Evolutionary conservation across 2,888 invertebrate species (phyloP), one percentile per base, ranked within the genome.

Genomic region (Hirtodrosophila trivittata): DNA sequence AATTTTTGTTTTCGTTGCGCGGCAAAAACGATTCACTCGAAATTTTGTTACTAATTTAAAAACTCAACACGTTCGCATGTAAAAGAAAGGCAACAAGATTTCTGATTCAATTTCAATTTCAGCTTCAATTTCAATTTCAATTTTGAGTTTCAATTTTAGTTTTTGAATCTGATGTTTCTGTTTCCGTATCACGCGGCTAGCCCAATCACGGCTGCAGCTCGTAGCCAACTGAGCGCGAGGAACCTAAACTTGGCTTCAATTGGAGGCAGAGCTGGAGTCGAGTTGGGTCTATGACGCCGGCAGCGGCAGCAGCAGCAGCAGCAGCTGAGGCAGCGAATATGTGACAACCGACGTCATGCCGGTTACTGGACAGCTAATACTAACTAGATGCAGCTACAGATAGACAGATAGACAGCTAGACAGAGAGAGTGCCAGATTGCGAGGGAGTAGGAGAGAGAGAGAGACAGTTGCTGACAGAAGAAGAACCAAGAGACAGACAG

Each of bases 191-290:
- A 65, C 77, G 76, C 83, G 78, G 69, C 68, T 80, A 50, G 76
- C 75, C 78, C 78, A 82, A 75, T 70, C 77, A 64, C 78, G 81
- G 77, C 82, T 75, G 82, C 78, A 78, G 82, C 78, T 80, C 70
- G 45, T 66, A 75, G 75, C 73, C 70, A 82, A 82, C 82, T 82
- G 84, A 82, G 80, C 66, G 60, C 45, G 47, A 14, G 52, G 49
- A 21, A 21, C 18, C 45, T 35, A 35, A 71, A 49, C 68, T 66
- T 63, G 66, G 65, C 62, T 56, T 46, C 43, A 60, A 33, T 41
- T 51, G 35, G 35, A 41, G 45, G n/a, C 64, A 26, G 33, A 49
- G 59, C 42, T 30, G 46, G 21, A 25, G 12, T 37, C 14, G 16
- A 66, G 43, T 45, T 32, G 45, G 8, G 43, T 52, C 66, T 56